Evolutionary conservation across 2,888 invertebrate species (phyloP), one percentile per base, ranked within the genome.

Genomic region (Scaptomyza cyrtandrae): DNA sequence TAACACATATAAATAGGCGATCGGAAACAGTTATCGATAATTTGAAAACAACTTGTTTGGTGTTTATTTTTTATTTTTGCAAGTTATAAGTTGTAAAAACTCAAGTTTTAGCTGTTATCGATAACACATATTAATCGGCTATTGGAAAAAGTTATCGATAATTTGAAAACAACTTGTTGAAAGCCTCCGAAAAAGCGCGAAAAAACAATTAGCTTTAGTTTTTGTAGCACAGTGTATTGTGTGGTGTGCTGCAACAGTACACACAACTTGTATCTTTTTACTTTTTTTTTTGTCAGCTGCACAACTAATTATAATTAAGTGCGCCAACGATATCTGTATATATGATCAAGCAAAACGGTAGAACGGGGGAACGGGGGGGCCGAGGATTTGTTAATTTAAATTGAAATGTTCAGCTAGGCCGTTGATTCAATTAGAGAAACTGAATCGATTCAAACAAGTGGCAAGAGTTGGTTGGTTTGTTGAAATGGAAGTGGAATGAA

Each of bases 271-370:
- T n/a, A 6, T 24, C 10, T 14, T 24, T 24, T n/a, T n/a, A n/a
- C n/a, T 24, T 13, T 13, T 13, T 37, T 37, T 56, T 48, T 57
- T 59, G 62, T 69, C 78, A 73, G 64, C 78, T 74, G 78, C 62
- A 78, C 27, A 81, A 67, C 64, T 81, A 74, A 74, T 80, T 78
- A 49, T 71, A 70, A 77, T 81, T 78, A 67, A 63, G 68, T 59
- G 52, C 60, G 31, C 19, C 48, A 58, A 61, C 41, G 46, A 65
- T 55, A 11, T 37, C n/a, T 1, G 6, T 3, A 37, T 5, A 11
- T 39, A 14, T 14, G 39, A 43, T 29, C 71, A 67, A 65, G 56
- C 58, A 14, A 7, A 19, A 2, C 19, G 19, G 29, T 4, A 7
- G 29, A 29, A 29, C 33, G 33, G 59, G 55, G 72, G 64, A 1